Conservation (phyloP, 1,140 invertebrate genomes). For the Drosophila athabasca region DNA sequence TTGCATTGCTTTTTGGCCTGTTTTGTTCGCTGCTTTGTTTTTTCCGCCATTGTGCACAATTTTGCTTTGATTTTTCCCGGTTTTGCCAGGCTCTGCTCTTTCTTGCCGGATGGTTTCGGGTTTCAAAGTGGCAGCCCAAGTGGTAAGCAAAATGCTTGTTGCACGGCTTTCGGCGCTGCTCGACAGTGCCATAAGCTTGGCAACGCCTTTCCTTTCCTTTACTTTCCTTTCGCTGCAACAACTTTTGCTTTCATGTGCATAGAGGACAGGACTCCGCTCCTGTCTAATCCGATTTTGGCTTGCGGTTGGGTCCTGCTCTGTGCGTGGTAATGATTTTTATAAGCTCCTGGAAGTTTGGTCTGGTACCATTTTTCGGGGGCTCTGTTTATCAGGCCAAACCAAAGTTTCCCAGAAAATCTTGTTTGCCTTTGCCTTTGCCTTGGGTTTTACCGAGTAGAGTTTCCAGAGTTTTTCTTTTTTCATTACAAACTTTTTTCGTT, state of each 20-base stretch:
- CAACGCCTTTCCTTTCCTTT: not conserved
- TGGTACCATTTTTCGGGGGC: not conserved
- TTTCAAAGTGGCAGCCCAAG: conserved; percentile 29
- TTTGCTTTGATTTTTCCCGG: conserved; percentile 8
- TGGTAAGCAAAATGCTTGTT: conserved; percentile 11
- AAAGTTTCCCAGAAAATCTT: too few species aligned
- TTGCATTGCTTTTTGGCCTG: conserved; percentile 2
- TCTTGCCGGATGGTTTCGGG: not conserved
- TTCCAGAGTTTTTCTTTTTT: too few species aligned
- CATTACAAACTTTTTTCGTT: too few species aligned
- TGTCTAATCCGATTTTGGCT: conserved; percentile 6
- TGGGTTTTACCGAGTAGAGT: too few species aligned
- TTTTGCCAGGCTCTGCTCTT: too few species aligned
- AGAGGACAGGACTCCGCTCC: not conserved
- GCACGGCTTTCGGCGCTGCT: conserved; percentile 2
- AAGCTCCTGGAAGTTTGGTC: not conserved
- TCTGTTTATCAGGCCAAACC: too few species aligned
- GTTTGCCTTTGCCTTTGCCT: too few species aligned
- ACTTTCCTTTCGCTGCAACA: not conserved
- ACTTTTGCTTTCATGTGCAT: conserved; percentile 17
- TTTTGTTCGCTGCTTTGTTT: too few species aligned
- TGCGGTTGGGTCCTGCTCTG: not conserved
- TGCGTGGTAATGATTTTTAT: conserved; percentile 2
- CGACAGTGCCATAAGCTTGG: conserved; percentile 45
- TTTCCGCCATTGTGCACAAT: not conserved